Evolutionary conservation across 2,888 invertebrate species (phyloP), one percentile per base, ranked within the genome.

Genomic region (Idaea straminata): DNA sequence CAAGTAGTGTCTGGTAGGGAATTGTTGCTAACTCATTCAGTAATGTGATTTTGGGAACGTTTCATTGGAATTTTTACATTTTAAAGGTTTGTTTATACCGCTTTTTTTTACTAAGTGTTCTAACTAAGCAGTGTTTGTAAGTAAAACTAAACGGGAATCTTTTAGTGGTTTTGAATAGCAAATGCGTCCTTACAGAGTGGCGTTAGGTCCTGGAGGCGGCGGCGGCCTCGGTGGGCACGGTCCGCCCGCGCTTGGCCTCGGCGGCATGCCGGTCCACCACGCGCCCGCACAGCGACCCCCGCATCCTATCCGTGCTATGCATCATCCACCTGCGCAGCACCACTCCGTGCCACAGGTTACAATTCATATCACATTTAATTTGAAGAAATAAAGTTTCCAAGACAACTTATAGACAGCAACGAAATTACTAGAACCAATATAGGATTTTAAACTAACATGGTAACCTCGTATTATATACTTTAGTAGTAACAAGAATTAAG

Each of bases 271-370:
- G 64, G 79, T 82, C 69, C 88, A 86, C 75, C 86, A 85, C 74
- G 84, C 83, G 65, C 86, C 87, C 61, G 73, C 82, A 64, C 86
- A 82, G 74, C 84, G 89, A 66, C 85, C 88, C 57, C 90, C 90
- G 66, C 91, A 89, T 71, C 81, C 88, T 67, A 88, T 90, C 78
- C 83, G 89, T 67, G 81, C 91, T 69, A 88, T 91, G 88, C 83
- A 80, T 64, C 91, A 90, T 76, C 89, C 86, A 77, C 87, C 87
- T 67, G 73, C 82, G 70, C 91, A 89, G 66, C 89, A 89, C 77
- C 90, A 89, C 77, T 80, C 81, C 66, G 81, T 88, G 74, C 86
- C 88, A 74, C 88, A 84, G 80, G 89, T 90, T 63, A 84, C 77
- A 74, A n/a, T 36, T 59, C 7, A 25, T 15, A 57, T 57, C 57